Conservation (phyloP, 1,140 invertebrate genomes). For the Thalassaphorura encarpata region DNA sequence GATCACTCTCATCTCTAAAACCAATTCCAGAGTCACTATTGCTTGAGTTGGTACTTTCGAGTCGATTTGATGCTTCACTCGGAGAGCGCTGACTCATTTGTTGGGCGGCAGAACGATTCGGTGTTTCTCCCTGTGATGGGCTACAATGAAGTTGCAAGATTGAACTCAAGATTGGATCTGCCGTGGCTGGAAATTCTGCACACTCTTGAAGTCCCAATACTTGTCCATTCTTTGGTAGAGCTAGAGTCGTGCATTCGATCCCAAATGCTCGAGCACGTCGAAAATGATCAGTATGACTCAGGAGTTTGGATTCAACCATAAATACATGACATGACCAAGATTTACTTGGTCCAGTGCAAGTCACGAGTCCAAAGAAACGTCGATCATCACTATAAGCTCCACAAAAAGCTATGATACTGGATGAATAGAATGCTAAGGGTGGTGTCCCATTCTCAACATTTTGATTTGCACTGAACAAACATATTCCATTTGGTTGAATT, state of each 20-base stretch:
- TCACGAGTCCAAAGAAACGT: conserved; percentile 84
- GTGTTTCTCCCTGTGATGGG: conserved; percentile 34
- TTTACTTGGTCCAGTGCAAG: conserved; percentile 48
- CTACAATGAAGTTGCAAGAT: conserved; percentile 38
- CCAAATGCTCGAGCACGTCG: conserved; percentile 64
- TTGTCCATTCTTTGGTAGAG: conserved; percentile 50
- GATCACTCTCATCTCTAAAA: conserved; percentile 72
- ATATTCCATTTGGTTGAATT: conserved; percentile 29
- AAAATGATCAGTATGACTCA: conserved; percentile 60
- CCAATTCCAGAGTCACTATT: conserved; percentile 93
- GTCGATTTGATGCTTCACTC: conserved; percentile 33
- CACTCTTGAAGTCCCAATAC: conserved; percentile 43
- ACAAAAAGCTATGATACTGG: conserved; percentile 61
- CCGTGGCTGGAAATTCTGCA: conserved; percentile 78
- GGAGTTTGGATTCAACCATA: conserved; percentile 74
- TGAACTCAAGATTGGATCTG: conserved; percentile 63
- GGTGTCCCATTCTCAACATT: conserved; percentile 32
- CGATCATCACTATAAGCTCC: conserved; percentile 80
- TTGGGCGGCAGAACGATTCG: conserved; percentile 23
- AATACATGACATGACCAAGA: conserved; percentile 88
- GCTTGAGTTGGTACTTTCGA: conserved; percentile 71
- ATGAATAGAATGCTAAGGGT: conserved; percentile 28
- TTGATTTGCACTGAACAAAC: conserved; percentile 29
- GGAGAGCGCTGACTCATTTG: conserved; percentile 20
- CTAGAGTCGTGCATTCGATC: conserved; percentile 55